phyloP scores from a whole-genome alignment of 2,797 vertebrate genomes.

The Buphagus erythrorhynchus region DNA sequence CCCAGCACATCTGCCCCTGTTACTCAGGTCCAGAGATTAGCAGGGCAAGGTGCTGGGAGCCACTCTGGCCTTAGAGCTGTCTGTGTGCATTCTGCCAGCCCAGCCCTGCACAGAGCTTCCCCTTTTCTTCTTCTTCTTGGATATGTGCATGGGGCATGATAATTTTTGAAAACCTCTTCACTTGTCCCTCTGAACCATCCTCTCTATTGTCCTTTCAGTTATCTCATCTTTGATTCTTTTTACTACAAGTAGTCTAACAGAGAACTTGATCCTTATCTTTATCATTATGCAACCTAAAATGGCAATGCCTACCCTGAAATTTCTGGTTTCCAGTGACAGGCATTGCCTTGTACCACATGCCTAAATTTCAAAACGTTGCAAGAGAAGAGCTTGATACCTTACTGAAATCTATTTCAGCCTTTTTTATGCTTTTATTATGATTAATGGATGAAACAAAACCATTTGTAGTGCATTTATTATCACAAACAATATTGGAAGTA shows the following conservation, averaged over 20 bases:
- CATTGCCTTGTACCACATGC: not conserved
- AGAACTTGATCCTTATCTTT: not conserved
- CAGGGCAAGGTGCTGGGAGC: not conserved
- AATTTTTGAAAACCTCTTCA: not conserved
- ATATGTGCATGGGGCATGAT: rapidly evolving
- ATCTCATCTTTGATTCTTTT: not conserved
- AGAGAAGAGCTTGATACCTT: not conserved
- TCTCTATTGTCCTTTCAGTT: not conserved
- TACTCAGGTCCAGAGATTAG: not conserved
- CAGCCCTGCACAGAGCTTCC: not conserved
- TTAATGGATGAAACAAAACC: not conserved
- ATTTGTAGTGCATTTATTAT: constrained; percentile 1
- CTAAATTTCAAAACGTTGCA: not conserved
- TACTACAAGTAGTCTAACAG: not conserved
- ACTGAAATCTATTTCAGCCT: not conserved
- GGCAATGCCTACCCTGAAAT: not conserved
- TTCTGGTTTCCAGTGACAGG: not conserved
- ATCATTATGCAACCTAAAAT: not conserved
- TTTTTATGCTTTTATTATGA: not conserved
- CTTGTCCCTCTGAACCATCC: not conserved
- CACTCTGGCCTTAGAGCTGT: not conserved
- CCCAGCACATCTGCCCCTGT: not conserved
- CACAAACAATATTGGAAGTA: constrained; percentile 10
- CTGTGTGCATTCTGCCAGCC: not conserved
- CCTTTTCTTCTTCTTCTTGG: not conserved